Conservation (phyloP, 2,797 vertebrate species). For the Gambusia yucatana region DNA sequence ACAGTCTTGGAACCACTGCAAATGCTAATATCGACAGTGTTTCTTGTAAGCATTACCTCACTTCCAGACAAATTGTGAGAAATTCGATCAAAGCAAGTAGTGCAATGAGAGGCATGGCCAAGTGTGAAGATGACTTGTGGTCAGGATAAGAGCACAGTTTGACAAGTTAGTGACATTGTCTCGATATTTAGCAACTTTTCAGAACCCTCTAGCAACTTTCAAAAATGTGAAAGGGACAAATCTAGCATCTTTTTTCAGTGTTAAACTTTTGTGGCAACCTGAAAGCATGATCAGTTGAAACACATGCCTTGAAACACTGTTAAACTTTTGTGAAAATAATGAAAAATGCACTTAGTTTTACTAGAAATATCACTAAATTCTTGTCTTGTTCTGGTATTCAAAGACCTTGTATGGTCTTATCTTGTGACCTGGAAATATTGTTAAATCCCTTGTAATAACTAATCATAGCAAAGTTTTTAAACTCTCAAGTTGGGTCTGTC, state of each 20-base stretch:
- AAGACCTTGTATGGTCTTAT: neutral
- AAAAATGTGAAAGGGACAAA: too few species aligned
- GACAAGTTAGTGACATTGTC: too few species aligned
- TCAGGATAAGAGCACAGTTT: too few species aligned
- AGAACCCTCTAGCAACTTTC: too few species aligned
- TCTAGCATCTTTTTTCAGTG: too few species aligned
- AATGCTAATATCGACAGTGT: neutral
- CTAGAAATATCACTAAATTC: neutral
- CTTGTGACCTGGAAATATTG: neutral
- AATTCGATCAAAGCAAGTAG: too few species aligned
- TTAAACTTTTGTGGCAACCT: too few species aligned
- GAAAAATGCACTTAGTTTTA: neutral
- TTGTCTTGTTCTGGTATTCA: neutral
- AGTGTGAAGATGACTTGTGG: too few species aligned
- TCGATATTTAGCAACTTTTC: too few species aligned
- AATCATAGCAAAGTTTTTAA: slow-evolving; percentile 41
- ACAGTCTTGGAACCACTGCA: neutral
- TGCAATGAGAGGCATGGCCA: too few species aligned
- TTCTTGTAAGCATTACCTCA: too few species aligned
- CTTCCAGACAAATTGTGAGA: too few species aligned
- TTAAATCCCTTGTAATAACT: slow-evolving; percentile 40
- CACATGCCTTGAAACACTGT: neutral
- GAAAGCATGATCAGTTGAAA: neutral
- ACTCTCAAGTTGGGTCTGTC: slow-evolving; percentile 50
- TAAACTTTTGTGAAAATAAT: neutral